These are phyloP conservation scores for Tenthredo mesomela DNA, from an alignment of 2,888 invertebrate species.

Conservation along the genomic window DNA sequence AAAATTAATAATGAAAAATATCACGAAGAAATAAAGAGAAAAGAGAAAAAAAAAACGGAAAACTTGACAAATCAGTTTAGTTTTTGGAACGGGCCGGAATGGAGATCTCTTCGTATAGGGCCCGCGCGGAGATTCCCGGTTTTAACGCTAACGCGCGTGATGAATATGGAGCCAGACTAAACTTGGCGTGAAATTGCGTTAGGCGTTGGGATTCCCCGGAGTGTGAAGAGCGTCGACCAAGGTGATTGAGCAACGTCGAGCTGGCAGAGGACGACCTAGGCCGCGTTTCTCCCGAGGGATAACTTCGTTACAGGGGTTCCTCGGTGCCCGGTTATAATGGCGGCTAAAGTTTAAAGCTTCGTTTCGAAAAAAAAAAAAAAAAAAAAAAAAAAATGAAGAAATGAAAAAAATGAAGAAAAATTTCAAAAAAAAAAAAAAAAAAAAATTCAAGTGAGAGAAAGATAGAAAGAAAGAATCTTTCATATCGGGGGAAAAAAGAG, in stretches of 20 bases:
- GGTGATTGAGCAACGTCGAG: slow-evolving; percentile 44
- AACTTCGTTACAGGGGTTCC: slow-evolving; percentile 40
- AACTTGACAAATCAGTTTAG: background rate
- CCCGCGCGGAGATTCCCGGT: background rate
- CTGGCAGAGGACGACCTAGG: slow-evolving; percentile 19
- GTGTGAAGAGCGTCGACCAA: slow-evolving; percentile 49
- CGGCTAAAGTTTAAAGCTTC: background rate
- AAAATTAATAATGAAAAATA: no score
- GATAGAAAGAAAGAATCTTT: no score
- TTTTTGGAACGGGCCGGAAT: background rate
- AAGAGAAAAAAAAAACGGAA: background rate
- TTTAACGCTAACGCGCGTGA: slow-evolving; percentile 41
- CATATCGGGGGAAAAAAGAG: no score
- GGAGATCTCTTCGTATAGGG: background rate
- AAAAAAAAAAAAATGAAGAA: background rate
- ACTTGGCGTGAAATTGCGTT: slow-evolving; percentile 54
- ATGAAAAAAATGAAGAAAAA: background rate
- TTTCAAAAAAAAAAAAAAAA: background rate
- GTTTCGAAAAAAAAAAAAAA: background rate
- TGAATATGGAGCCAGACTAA: slow-evolving; percentile 48
- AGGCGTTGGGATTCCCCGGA: slow-evolving; percentile 59
- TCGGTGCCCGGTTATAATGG: slow-evolving; percentile 31
- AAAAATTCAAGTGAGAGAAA: background rate
- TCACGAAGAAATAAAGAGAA: background rate
- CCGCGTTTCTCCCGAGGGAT: slow-evolving; percentile 42